Base-by-base conservation (phyloP, 2,888 invertebrate species). In the Iphiclides podalirius region DNA sequence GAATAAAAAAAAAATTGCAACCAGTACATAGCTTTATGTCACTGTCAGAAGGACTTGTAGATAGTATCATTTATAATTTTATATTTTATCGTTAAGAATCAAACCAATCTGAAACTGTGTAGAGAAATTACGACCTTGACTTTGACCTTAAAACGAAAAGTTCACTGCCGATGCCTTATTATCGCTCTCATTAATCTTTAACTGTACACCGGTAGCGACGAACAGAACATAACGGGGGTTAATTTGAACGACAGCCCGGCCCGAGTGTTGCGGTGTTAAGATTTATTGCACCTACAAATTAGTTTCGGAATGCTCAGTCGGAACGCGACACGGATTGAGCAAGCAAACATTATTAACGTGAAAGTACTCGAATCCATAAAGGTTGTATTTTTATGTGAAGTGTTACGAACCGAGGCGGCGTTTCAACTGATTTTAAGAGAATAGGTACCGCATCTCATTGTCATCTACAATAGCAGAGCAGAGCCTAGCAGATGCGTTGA, bases 211-310 rank as follows among this genome's bases (percentile, higher is more conserved):
- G 20, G 34, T 43, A 16, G n/a, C n/a, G 17, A 20, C 12, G 11
- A 36, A 42, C 11, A 33, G 36, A 43, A 43, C 38, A 49, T 49
- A 42, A 53, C 49, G 47, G 49, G 46, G n/a, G 56, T 52, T 61
- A 58, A 60, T 54, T 54, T 49, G 39, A 53, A 52, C 52, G 53
- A 52, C 58, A 53, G 49, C 50, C 40, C 48, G 33, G 46, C 37
- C 26, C 47, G 42, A 23, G 33, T 41, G 46, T 48, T 47, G 51
- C 33, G 39, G 45, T 16, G 35, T 20, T 20, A 26, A 61, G 63
- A 63, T 64, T 60, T 64, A 64, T 62, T 37, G 53, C 58, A 37
- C 17, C 46, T 39, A 52, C 54, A 59, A 64, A 59, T 63, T 61
- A 63, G 57, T 61, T 60, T 55, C 31, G 40, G 48, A 47, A 53